A percentile compares a stretch with the other conserved stretches of the same genome.
Evolutionary conservation across 1,140 invertebrate species (phyloP).

Genomic region (Drosophila saltans): DNA sequence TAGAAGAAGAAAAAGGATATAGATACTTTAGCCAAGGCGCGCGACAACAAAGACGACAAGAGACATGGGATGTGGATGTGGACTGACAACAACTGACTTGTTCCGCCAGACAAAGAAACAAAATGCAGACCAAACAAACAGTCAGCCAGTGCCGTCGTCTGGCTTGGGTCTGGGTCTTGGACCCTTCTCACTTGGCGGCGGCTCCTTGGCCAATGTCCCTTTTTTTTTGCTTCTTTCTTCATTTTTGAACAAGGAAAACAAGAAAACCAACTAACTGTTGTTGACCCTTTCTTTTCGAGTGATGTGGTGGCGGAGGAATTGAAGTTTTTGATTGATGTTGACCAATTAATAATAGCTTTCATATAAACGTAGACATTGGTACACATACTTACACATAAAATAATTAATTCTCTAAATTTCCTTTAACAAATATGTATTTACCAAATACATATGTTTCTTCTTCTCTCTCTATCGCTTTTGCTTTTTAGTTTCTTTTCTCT

Average conservation of each 20-base stretch:
- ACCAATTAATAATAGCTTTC: slow-evolving; percentile 13
- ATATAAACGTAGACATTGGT: background rate
- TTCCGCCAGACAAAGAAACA: slow-evolving; percentile 10
- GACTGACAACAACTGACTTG: slow-evolving; percentile 1
- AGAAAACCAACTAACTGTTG: slow-evolving; percentile 8
- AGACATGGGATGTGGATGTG: slow-evolving; percentile 6
- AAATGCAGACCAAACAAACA: slow-evolving; percentile 11
- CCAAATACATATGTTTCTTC: background rate
- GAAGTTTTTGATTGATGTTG: slow-evolving; percentile 27
- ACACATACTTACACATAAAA: background rate
- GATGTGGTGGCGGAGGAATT: background rate
- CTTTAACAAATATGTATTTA: slow-evolving; percentile 41
- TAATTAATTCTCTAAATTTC: slow-evolving; percentile 24
- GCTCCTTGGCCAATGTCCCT: slow-evolving; percentile 7
- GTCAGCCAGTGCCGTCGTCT: background rate
- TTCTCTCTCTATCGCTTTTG: slow-evolving; percentile 26
- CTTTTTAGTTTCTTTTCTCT: slow-evolving; percentile 35
- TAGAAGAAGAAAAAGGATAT: slow-evolving; percentile 3
- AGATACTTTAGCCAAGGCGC: slow-evolving; percentile 2
- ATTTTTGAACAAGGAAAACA: background rate
- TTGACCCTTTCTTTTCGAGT: slow-evolving; percentile 11
- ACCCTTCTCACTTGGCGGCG: background rate
- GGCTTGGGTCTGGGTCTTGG: slow-evolving; percentile 1
- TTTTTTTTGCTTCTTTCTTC: background rate
- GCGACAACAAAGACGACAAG: slow-evolving; percentile 7